Evolutionary conservation across 1,140 invertebrate species (phyloP), one percentile per base, ranked within the genome.

Genomic region (Batillaria attramentaria): DNA sequence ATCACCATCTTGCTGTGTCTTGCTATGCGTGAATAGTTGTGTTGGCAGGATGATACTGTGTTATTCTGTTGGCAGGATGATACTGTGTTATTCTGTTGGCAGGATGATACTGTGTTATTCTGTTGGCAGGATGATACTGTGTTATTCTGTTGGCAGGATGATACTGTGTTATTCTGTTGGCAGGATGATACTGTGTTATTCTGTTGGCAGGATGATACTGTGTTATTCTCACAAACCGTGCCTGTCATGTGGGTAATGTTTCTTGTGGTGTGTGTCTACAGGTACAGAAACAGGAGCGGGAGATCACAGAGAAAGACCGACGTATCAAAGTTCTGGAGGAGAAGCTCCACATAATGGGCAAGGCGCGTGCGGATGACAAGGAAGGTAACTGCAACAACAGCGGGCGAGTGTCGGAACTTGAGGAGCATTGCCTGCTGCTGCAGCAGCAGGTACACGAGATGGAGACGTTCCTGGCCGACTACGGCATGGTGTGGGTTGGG

Each of bases 401-500:
- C 46, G 46, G 46, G 46, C n/a, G 46, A n/a, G 16, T 54, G 46
- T n/a, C n/a, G n/a, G n/a, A 54, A n/a, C 46, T 54, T n/a, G 57
- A 62, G n/a, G 86, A 85, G 69, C 86, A 87, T 72, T 90, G 88
- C 83, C 77, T 88, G n/a, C 69, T 85, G 16, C 77, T 90, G 28
- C 88, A 90, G 75, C 83, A 88, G 39, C 86, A 90, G 72, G 84
- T 90, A 3, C 86, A 89, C 72, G 87, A 90, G 60, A 91, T 91
- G 90, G 90, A 91, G 87, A 83, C 79, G 54, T 91, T 91, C 79
- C 82, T 91, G 54, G 79, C 84, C 43, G 90, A 91, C 73, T 91
- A 91, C 85, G 90, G 90, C 20, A 89, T 91, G 88, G 82, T 90
- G 13, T 91, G 90, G 90, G 86, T 91, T 2, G 90, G 90, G 18